A percentile compares a stretch with the other conserved stretches of the same genome.
phyloP scores from a whole-genome alignment of 2,888 invertebrate species.

The Drosophila birchii region DNA sequence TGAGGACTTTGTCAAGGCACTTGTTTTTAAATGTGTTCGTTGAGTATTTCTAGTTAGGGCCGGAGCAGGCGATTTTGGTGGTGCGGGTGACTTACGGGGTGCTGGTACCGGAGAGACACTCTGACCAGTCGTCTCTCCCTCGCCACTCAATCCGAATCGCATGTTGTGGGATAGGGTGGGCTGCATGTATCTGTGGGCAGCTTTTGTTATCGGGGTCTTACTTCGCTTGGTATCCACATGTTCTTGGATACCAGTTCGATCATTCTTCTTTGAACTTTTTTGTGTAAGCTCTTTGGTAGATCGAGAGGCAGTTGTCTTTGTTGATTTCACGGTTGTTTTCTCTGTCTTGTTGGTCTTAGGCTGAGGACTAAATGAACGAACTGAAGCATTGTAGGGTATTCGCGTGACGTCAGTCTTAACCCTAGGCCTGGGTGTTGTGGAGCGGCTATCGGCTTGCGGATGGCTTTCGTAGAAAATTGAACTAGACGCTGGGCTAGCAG shows the following conservation, averaged over 20 bases:
- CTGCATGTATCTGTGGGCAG: slow-evolving; percentile 86
- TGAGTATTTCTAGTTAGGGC: slow-evolving; percentile 48
- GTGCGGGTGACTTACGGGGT: slow-evolving; percentile 68
- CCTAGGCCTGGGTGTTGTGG: slow-evolving; percentile 74
- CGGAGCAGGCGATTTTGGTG: slow-evolving; percentile 72
- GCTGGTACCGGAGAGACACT: slow-evolving; percentile 58
- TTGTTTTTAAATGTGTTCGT: slow-evolving; percentile 53
- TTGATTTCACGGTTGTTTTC: slow-evolving; percentile 50
- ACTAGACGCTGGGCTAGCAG: slow-evolving; percentile 68
- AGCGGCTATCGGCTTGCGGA: slow-evolving; percentile 72
- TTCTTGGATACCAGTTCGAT: slow-evolving; percentile 36
- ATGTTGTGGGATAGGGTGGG: slow-evolving; percentile 87
- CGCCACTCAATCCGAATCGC: slow-evolving; percentile 84
- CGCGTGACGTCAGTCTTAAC: slow-evolving; percentile 78
- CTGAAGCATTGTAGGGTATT: slow-evolving; percentile 71
- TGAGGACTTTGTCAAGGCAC: slow-evolving; percentile 64
- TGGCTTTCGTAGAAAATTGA: slow-evolving; percentile 75
- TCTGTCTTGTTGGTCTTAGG: slow-evolving; percentile 46
- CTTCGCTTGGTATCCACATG: slow-evolving; percentile 40
- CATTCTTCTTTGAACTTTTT: slow-evolving; percentile 34
- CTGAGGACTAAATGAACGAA: slow-evolving; percentile 72
- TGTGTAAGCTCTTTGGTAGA: slow-evolving; percentile 43
- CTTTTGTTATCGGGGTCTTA: slow-evolving; percentile 64
- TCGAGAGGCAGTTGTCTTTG: slow-evolving; percentile 28
- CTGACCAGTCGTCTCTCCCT: slow-evolving; percentile 54